A percentile compares a stretch with the other conserved stretches of the same genome.
Evolutionary conservation across 2,888 invertebrate species (phyloP).

Genomic region (Cephonodes hylas): DNA sequence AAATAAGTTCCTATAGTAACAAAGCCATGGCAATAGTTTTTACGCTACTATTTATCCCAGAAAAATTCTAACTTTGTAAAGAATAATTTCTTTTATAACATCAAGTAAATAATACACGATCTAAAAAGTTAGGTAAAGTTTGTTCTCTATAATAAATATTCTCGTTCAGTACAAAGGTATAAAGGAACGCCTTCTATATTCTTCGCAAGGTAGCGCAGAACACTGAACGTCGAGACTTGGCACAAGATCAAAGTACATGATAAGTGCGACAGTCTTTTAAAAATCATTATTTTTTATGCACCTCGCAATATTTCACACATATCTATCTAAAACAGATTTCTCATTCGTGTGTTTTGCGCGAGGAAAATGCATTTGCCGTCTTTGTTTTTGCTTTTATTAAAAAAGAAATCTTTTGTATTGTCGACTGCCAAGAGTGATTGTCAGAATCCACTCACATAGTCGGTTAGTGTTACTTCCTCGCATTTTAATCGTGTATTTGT

Average conservation of each 20-base stretch:
- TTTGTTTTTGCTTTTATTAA: neutral
- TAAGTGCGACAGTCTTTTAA: slow-evolving; percentile 3
- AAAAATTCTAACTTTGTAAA: too few species aligned
- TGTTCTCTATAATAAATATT: neutral
- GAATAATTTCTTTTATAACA: too few species aligned
- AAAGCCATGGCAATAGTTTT: too few species aligned
- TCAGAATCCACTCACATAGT: too few species aligned
- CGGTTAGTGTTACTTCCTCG: too few species aligned
- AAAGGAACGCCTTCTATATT: neutral
- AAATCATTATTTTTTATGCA: slow-evolving; percentile 5
- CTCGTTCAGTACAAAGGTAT: neutral
- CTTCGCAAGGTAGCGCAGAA: neutral
- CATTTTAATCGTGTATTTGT: too few species aligned
- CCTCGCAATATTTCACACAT: neutral
- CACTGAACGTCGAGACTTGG: neutral
- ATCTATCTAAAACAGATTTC: neutral
- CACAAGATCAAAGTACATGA: slow-evolving; percentile 8
- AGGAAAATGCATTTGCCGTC: neutral
- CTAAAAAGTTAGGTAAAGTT: neutral
- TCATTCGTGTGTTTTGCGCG: neutral
- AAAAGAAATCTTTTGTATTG: too few species aligned
- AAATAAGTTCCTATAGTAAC: too few species aligned
- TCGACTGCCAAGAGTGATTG: too few species aligned
- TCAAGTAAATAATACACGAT: too few species aligned
- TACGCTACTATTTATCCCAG: too few species aligned